Conservation (phyloP, 2,888 invertebrate genomes). For the Laothoe populi region DNA sequence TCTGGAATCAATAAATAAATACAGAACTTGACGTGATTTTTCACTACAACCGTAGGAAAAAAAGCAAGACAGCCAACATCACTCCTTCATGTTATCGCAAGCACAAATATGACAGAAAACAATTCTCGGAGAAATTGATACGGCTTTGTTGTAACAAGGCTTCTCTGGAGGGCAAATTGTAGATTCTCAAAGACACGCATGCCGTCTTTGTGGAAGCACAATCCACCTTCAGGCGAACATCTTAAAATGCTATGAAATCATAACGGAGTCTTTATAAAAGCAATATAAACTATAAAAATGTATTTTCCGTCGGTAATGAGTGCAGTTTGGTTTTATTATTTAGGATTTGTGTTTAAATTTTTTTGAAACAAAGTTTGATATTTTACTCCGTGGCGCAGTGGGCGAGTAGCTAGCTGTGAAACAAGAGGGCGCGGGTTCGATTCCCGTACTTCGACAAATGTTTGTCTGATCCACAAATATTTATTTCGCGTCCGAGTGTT, state of each 20-base stretch:
- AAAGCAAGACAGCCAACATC: not conserved
- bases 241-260: conserved; percentile 30
- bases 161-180: conserved; percentile 26
- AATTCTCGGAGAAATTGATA: conserved; percentile 14
- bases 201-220: conserved; percentile 18
- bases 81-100: not conserved
- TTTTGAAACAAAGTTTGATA: too few relatives aligned
- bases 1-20: too few relatives aligned
- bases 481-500: too few relatives aligned
- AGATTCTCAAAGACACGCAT: conserved; percentile 28
- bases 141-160: conserved; percentile 26
- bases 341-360: not conserved
- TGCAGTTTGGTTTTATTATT: not conserved
- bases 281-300: conserved; percentile 2
- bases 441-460: too few relatives aligned
- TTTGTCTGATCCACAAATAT: too few relatives aligned
- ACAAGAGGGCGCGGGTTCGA: too few relatives aligned
- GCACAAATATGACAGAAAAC: conserved; percentile 2
- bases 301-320: not conserved
- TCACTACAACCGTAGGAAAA: not conserved
- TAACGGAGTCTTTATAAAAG: conserved; percentile 3
- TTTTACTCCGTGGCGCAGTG: too few relatives aligned
- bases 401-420: too few relatives aligned
- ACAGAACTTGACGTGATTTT: too few relatives aligned
- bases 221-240: conserved; percentile 25